These are phyloP conservation scores for Megaceryle maxima DNA, from an alignment of 2,113 vertebrate genomes.

Conservation along the genomic window DNA sequence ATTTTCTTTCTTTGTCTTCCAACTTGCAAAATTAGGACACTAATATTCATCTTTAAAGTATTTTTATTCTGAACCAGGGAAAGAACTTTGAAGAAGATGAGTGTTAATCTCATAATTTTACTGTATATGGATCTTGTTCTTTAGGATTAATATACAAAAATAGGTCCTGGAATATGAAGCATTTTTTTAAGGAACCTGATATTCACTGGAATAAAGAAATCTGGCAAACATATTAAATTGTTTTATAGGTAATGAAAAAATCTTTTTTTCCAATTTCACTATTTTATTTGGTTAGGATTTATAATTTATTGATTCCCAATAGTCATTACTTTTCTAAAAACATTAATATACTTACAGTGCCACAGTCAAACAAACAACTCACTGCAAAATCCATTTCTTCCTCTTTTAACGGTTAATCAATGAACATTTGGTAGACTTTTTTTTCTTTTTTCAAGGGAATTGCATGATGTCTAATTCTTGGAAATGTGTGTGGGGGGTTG, in stretches of 20 bases:
- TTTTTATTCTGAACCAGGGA: background rate
- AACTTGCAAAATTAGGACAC: background rate
- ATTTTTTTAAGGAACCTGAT: background rate
- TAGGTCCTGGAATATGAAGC: background rate
- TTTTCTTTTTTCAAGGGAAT: background rate
- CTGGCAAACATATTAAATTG: background rate
- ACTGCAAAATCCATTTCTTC: background rate
- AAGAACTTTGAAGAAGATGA: background rate
- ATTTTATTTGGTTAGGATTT: background rate
- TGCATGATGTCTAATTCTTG: background rate
- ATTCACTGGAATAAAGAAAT: background rate
- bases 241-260: background rate
- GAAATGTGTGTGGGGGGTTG: background rate
- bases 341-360: background rate
- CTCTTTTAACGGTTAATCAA: background rate
- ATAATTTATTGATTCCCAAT: background rate
- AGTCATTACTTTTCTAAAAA: background rate
- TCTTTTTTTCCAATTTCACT: background rate
- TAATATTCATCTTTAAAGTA: background rate
- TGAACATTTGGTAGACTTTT: background rate
- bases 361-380: background rate
- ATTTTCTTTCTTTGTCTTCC: background rate
- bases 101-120: background rate
- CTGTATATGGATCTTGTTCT: background rate
- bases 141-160: background rate